A percentile compares a stretch with the other conserved stretches of the same genome.
Evolutionary conservation across 1,140 invertebrate species (phyloP).

Genomic region (Micrasema longulum): DNA sequence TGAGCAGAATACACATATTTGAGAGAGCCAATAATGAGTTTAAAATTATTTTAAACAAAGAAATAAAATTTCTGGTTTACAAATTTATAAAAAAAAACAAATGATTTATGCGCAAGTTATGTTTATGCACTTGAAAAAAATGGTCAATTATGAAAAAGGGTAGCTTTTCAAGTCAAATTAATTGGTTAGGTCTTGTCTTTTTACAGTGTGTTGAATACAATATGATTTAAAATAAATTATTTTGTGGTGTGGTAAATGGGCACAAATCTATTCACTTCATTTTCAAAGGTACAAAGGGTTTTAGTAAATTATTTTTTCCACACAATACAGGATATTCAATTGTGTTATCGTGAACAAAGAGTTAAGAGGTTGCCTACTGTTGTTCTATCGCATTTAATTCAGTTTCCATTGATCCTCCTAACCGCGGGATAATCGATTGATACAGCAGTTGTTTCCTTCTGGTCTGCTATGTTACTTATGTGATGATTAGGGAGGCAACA

Average conservation of each 20-base stretch:
- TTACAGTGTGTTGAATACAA: slow-evolving; percentile 1
- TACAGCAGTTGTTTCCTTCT: slow-evolving; percentile 24
- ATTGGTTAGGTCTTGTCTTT: no score
- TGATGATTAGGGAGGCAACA: slow-evolving; percentile 18
- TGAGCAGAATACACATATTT: no score
- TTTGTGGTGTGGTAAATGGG: no score
- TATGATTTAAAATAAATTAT: slow-evolving; percentile 3
- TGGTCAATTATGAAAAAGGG: no score
- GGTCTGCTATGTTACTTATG: slow-evolving; percentile 6
- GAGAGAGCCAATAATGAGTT: no score
- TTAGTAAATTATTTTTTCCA: slow-evolving; percentile 9
- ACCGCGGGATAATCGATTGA: slow-evolving; percentile 30
- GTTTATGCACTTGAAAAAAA: no score
- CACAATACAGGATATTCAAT: slow-evolving; percentile 29
- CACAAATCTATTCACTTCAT: not conserved
- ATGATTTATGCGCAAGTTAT: no score
- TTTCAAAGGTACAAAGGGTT: slow-evolving; percentile 17
- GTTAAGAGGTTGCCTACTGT: not conserved
- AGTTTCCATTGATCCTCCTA: slow-evolving; percentile 18
- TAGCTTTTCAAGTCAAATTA: no score
- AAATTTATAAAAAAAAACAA: no score
- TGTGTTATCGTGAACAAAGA: slow-evolving; percentile 17
- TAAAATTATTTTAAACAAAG: no score
- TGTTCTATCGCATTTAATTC: slow-evolving; percentile 4
- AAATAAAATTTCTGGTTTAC: no score